Base-by-base conservation (phyloP, 2,113 vertebrate genomes). In the Elaphurus davidianus region DNA sequence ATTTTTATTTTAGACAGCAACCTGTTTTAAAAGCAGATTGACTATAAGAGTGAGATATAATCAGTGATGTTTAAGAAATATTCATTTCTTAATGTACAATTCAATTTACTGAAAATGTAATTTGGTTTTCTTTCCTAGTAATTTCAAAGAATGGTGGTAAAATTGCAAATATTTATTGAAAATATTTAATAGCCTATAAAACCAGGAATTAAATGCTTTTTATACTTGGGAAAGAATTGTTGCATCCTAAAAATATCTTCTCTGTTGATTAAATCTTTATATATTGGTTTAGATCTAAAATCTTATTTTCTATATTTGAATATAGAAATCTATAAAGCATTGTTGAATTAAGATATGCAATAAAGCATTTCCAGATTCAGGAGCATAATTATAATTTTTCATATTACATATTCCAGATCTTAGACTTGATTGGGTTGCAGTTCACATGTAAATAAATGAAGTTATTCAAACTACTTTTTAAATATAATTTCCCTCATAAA, bases 121-220 rank as follows among this genome's bases (percentile, higher is more conserved):
- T 62, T 91, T 78, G 7, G n/a, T 59, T 89, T 10, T 3, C 43
- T 59, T 43, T 30, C 50, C 12, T 90, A 89, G 40, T 45, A 17
- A 92, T 93, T 94, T 97, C 62, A 93, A 78, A 96, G 94, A 96
- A 25, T 90, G 89, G 47, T 97, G 59, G 28, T 50, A 91, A 93
- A 86, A 91, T 95, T 92, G n/a, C 7, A 67, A 82, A 79, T 25
- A 91, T 50, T 94, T 92, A 43, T 14, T 62, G 28, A 89, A 95
- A 93, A 79, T 64, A 84, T 85, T 83, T 94, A 94, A 88, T 10
- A 89, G 67, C 21, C 19, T 82, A 52, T 74, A 87, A 96, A 92
- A 3, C 43, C 67, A 78, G 71, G 19, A 84, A 25, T 93, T 62
- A 47, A 94, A 62, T 81, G 83, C 52, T 52, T 94, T 74, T 54